A percentile compares a stretch with the other conserved stretches of the same genome.
Evolutionary conservation across 2,888 invertebrate species (phyloP).

Genomic region (Rhynchonema sp.): DNA sequence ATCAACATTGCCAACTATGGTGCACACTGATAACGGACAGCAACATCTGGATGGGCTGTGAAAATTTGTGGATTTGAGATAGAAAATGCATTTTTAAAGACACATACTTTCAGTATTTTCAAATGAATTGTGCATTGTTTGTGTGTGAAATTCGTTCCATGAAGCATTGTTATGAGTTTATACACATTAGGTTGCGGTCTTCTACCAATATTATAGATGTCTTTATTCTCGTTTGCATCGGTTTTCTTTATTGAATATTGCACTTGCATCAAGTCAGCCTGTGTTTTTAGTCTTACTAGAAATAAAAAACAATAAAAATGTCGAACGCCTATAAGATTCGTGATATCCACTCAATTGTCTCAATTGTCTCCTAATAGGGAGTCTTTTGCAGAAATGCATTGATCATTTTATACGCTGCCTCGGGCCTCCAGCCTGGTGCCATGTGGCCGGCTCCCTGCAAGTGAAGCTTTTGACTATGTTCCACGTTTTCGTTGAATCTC

Average conservation of each 20-base stretch:
- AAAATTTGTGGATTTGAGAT: no score
- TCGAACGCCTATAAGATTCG: no score
- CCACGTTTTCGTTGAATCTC: not conserved
- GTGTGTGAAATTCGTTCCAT: not conserved
- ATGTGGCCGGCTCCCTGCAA: constrained; percentile 10
- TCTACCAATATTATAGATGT: no score
- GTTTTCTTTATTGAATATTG: no score
- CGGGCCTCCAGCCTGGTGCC: constrained; percentile 8
- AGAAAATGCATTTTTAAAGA: not conserved
- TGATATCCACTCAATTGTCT: not conserved
- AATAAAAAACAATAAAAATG: no score
- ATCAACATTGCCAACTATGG: not conserved
- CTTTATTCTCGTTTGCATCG: no score
- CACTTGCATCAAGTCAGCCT: no score
- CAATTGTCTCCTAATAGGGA: constrained; percentile 5
- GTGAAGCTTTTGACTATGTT: not conserved
- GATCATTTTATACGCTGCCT: constrained; percentile 6
- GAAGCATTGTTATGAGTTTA: not conserved
- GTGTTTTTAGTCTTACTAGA: no score
- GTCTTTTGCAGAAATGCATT: constrained; percentile 6
- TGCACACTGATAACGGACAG: no score
- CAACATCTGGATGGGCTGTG: no score
- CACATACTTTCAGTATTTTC: not conserved
- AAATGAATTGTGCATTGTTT: not conserved
- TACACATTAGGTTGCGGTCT: no score